A percentile compares a stretch with the other conserved stretches of the same genome.
These are phyloP conservation scores for Paraplagusia blochii DNA, from an alignment of 2,113 vertebrate species.

Conservation along the genomic window DNA sequence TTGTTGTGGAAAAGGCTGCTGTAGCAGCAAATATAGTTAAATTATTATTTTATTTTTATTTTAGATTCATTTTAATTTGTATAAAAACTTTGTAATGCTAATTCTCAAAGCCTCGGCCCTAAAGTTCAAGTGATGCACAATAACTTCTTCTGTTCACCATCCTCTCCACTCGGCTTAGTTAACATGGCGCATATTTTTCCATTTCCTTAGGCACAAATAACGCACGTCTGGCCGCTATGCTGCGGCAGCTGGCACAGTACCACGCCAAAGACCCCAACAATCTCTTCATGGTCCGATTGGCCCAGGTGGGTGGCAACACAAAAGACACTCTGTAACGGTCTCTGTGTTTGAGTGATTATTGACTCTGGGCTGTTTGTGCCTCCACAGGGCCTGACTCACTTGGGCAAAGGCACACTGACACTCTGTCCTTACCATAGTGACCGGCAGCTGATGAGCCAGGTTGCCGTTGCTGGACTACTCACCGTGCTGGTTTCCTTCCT, in stretches of 20 bases:
- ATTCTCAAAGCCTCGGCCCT: background rate
- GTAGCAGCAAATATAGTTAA: too few species aligned
- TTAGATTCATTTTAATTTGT: too few species aligned
- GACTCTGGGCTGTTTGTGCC: constrained; percentile 22
- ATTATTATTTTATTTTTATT: too few species aligned
- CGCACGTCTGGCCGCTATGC: constrained; percentile 93
- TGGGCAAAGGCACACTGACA: constrained; percentile 96
- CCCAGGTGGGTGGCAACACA: constrained; percentile 80
- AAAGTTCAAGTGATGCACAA: background rate
- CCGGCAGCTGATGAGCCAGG: constrained; percentile 98
- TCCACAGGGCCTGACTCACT: constrained; percentile 90
- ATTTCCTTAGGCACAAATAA: constrained; percentile 89
- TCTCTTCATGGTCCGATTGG: constrained; percentile 97
- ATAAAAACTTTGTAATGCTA: too few species aligned
- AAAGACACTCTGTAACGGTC: constrained; percentile 7
- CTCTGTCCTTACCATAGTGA: constrained; percentile 99
- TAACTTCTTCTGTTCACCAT: background rate
- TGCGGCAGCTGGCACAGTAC: constrained; percentile 95
- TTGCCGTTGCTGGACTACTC: constrained; percentile 92
- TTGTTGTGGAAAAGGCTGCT: background rate
- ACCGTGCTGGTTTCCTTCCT: constrained; percentile 96
- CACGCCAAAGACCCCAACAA: constrained; percentile 99
- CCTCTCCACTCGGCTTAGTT: constrained; percentile 1
- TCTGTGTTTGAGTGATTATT: constrained; percentile 13
- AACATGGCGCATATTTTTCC: constrained; percentile 12